Percentiles rank a stretch among this genome's conserved stretches.
These are phyloP conservation scores for Epizoanthus illoricatus DNA, from an alignment of 92 coral and sea anemone genomes.

Conservation along the genomic window DNA sequence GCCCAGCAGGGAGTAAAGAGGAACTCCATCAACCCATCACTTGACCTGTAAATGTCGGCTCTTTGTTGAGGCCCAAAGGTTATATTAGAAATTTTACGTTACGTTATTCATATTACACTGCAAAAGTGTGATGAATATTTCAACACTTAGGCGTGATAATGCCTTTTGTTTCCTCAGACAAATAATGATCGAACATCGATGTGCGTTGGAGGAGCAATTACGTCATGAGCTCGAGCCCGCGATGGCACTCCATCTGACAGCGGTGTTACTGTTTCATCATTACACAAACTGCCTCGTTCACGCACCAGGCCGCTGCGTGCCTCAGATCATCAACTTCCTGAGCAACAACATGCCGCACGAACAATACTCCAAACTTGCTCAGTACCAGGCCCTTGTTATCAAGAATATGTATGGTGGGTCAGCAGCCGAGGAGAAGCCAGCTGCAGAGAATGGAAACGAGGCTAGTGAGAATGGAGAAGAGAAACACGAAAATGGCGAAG, in stretches of 20 bases:
- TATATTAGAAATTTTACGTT: too few species aligned
- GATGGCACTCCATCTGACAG: conserved; percentile 91
- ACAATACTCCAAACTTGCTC: conserved; percentile 67
- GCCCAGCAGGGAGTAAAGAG: too few species aligned
- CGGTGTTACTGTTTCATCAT: conserved; percentile 87
- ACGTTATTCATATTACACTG: too few species aligned
- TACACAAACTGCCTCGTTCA: conserved; percentile 87
- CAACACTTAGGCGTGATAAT: not conserved
- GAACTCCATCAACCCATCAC: too few species aligned
- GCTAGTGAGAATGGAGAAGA: conserved; percentile 18
- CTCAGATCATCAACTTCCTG: conserved; percentile 82
- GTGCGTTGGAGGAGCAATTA: conserved; percentile 87
- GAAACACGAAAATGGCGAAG: conserved; percentile 34
- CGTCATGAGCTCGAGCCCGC: conserved; percentile 96
- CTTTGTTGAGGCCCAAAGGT: too few species aligned
- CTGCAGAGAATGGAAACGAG: conserved; percentile 39
- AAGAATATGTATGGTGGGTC: conserved; percentile 77
- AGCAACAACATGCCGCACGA: conserved; percentile 68
- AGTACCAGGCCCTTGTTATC: conserved; percentile 89
- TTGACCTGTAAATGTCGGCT: too few species aligned
- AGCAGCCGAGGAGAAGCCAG: conserved; percentile 49
- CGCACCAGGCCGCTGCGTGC: conserved; percentile 98
- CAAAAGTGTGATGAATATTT: not conserved
- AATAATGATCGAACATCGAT: conserved; percentile 77
- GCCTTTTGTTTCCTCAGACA: conserved; percentile 49